These are phyloP conservation scores for Lasioglossum figueresi DNA, from an alignment of 2,888 invertebrate species.

Conservation along the genomic window DNA sequence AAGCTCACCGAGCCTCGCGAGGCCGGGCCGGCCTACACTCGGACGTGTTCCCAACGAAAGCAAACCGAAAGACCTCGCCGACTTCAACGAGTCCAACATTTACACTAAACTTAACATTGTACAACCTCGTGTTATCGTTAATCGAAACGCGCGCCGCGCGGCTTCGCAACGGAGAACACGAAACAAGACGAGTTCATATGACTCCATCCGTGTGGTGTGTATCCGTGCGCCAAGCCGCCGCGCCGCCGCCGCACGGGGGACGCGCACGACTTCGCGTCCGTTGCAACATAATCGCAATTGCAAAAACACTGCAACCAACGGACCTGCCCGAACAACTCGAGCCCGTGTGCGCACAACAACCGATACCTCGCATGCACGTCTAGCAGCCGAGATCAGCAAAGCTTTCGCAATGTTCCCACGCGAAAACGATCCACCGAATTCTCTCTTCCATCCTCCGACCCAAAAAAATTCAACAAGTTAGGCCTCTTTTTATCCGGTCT, in stretches of 20 bases:
- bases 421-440: not conserved
- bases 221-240: not conserved
- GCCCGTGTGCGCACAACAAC: not conserved
- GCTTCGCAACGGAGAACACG: constrained; percentile 11
- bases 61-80: not conserved
- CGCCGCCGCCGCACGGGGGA: not conserved
- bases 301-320: constrained; percentile 31
- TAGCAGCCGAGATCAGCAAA: not conserved
- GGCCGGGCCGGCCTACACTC: not conserved
- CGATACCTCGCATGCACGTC: not conserved
- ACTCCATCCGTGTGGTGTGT: constrained; percentile 20
- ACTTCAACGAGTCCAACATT: constrained; percentile 20
- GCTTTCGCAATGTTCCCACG: not conserved
- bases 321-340: constrained; percentile 22
- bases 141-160: constrained; percentile 31
- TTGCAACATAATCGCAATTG: constrained; percentile 49
- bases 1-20: not conserved
- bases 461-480: not conserved
- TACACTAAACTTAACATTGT: constrained; percentile 47
- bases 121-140: constrained; percentile 37
- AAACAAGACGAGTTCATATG: constrained; percentile 40
- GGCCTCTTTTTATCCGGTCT: not conserved
- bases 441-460: not conserved
- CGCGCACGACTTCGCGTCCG: constrained; percentile 10
- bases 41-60: constrained; percentile 8